These are phyloP conservation scores for Circus cinereus DNA, from an alignment of 2,797 vertebrate genomes.

Conservation along the genomic window DNA sequence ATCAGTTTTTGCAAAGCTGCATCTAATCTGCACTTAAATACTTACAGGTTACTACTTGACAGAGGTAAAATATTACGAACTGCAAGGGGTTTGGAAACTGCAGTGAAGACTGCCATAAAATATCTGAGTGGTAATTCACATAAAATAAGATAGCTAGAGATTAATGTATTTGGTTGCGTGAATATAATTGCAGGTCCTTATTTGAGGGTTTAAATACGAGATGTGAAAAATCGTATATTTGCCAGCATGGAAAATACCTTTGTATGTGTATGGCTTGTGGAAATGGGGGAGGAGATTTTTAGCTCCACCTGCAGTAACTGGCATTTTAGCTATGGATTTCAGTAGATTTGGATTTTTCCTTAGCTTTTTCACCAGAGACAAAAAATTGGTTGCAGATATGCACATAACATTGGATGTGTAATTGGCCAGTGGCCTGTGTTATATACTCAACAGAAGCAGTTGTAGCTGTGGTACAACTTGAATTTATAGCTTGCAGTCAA, in stretches of 20 bases:
- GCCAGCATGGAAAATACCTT: constrained; percentile 46
- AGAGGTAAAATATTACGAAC: not conserved
- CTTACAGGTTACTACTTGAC: constrained; percentile 18
- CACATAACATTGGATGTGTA: not conserved
- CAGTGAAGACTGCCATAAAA: not conserved
- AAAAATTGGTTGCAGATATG: not conserved
- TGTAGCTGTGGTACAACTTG: not conserved
- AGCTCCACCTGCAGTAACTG: not conserved
- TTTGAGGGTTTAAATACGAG: not conserved
- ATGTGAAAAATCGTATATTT: constrained; percentile 16
- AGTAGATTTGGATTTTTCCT: not conserved
- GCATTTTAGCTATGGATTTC: not conserved
- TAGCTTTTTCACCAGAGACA: not conserved
- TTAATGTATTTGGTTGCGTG: not conserved
- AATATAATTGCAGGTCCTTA: not conserved
- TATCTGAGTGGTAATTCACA: not conserved
- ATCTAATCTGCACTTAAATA: not conserved
- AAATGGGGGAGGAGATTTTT: not conserved
- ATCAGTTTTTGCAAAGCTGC: not conserved
- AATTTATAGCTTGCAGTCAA: not conserved
- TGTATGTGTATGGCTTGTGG: not conserved
- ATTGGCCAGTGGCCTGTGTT: not conserved
- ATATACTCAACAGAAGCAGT: not conserved
- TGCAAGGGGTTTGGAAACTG: not conserved
- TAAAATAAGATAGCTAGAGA: not conserved